Evolutionary conservation across 2,888 invertebrate genomes (phyloP), one percentile per base, ranked within the genome.

Genomic region (Abrostola tripartita): DNA sequence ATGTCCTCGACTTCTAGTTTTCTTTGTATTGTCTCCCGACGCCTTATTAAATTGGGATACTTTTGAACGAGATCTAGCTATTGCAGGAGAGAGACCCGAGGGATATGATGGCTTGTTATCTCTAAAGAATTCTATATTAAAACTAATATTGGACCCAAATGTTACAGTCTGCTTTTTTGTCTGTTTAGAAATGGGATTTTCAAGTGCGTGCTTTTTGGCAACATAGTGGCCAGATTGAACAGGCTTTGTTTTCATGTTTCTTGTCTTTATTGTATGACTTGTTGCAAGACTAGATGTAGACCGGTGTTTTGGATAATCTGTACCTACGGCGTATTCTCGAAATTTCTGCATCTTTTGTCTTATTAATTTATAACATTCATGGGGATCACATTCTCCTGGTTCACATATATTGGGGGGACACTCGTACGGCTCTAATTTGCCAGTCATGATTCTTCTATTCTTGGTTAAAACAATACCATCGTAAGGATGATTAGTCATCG

Each of bases 71-170:
- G 37, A 14, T 11, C 11, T 38, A n/a, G 9, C n/a, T 12, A 36
- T 5, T 40, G 36, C 36, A 14, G 9, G 10, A 36, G n/a, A 7
- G 7, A n/a, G 12, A 44, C 36, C 11, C 10, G 57, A 50, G 11
- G 56, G 49, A 12, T 12, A 12, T 12, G 12, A 41, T 10, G n/a
- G 7, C 5, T 5, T 11, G 10, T 11, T 36, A 8, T 54, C 53
- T 37, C 61, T 51, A 36, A 12, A 40, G 56, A 56, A 74, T 51
- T 59, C 56, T 10, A 66, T 47, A 37, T 52, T 49, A 40, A 68
- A 56, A 51, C 60, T 49, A 11, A 66, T 55, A 12, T 59, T 59
- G 36, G 47, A 55, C 37, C 63, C 64, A 65, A 74, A 74, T 50
- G 49, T 55, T 40, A 74, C 61, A 50, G 52, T 73, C 37, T 50